phyloP scores from a whole-genome alignment of 2,888 invertebrate species.

The Dyspetes luteomarginatus region DNA sequence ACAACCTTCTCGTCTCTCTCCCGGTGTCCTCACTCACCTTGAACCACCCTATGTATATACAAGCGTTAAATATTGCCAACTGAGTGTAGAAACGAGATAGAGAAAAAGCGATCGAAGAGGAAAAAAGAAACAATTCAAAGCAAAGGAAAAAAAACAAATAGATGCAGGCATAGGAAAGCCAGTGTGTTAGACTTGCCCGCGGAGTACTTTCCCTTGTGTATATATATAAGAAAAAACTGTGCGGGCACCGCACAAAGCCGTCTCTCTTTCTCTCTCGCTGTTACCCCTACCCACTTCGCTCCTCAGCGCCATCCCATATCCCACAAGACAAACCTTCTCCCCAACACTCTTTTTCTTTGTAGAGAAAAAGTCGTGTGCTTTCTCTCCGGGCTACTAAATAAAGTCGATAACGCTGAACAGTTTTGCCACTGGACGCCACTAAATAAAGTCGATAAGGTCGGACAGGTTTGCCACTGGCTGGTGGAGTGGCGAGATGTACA shows the following conservation, averaged over 20 bases:
- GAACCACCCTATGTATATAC: too few species aligned
- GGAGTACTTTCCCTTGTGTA: constrained; percentile 8
- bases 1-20: too few species aligned
- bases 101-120: constrained; percentile 19
- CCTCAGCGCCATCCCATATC: constrained; percentile 19
- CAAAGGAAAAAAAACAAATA: constrained; percentile 27
- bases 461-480: constrained; percentile 53
- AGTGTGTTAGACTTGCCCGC: constrained; percentile 19
- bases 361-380: too few species aligned
- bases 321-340: constrained; percentile 16
- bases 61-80: constrained; percentile 12
- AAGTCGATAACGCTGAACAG: constrained; percentile 64
- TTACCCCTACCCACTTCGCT: constrained; percentile 1
- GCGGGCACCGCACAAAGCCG: constrained; percentile 40
- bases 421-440: constrained; percentile 63
- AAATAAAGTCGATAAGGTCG: constrained; percentile 64
- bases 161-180: constrained; percentile 26
- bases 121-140: constrained; percentile 21
- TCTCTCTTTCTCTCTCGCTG: background rate
- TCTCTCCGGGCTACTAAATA: constrained; percentile 56
- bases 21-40: too few species aligned
- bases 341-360: too few species aligned
- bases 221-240: constrained; percentile 52
- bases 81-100: constrained; percentile 16
- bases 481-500: constrained; percentile 57